phyloP scores from a whole-genome alignment of 2,113 vertebrate genomes.

The Cromileptes altivelis region DNA sequence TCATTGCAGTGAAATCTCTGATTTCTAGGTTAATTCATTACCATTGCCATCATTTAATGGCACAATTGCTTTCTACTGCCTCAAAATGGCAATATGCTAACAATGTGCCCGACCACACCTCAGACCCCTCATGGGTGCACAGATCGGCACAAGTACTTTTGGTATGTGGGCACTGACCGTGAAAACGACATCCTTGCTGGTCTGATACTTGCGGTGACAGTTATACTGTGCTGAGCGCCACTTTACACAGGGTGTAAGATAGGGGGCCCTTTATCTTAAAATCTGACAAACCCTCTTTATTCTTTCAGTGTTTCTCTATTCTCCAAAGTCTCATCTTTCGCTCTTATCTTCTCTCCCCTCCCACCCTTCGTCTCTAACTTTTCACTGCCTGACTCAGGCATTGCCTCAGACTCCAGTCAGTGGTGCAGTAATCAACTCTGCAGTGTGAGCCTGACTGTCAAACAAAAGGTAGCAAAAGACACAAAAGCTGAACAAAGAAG shows the following conservation, averaged over 20 bases:
- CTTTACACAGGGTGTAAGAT: no score
- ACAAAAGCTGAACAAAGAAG: slow-evolving; percentile 2
- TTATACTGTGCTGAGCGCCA: no score
- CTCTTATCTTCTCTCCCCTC: background rate
- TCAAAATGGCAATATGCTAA: no score
- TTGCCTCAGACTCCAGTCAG: slow-evolving; percentile 6
- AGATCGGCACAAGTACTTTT: no score
- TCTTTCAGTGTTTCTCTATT: background rate
- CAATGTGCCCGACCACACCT: no score
- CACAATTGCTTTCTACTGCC: no score
- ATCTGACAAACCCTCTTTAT: background rate
- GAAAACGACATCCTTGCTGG: no score
- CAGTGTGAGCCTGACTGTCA: background rate
- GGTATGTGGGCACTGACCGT: no score
- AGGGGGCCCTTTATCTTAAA: background rate
- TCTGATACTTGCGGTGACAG: no score
- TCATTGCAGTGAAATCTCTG: background rate
- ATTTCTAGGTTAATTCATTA: background rate
- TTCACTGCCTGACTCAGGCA: background rate
- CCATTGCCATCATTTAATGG: background rate
- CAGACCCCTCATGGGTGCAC: background rate
- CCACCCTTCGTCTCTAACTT: background rate
- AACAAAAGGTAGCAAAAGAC: slow-evolving; percentile 1
- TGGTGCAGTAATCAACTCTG: slow-evolving; percentile 22
- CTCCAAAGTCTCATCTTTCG: background rate